These are phyloP conservation scores for Accipiter virgatus DNA, from an alignment of 2,113 vertebrate genomes.

Conservation along the genomic window DNA sequence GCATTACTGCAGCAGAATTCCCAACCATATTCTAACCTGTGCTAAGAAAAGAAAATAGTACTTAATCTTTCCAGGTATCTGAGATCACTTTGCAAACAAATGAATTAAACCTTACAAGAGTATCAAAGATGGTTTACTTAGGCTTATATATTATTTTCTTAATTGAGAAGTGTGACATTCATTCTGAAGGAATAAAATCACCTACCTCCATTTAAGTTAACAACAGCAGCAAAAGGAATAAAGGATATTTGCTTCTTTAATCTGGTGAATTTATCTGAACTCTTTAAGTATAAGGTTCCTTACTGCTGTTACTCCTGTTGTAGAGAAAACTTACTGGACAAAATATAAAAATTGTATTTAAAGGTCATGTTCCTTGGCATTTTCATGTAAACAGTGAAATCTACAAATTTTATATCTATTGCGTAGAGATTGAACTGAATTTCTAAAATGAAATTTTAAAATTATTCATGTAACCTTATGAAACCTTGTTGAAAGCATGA, in stretches of 20 bases:
- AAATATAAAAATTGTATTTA: background rate
- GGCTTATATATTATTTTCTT: background rate
- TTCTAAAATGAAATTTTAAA: background rate
- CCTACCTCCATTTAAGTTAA: background rate
- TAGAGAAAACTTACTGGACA: background rate
- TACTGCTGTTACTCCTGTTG: background rate
- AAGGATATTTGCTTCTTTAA: background rate
- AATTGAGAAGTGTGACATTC: background rate
- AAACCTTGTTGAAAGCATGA: constrained; percentile 1
- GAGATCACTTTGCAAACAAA: constrained; percentile 1
- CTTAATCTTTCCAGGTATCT: background rate
- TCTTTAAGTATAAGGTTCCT: background rate
- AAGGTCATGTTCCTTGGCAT: background rate
- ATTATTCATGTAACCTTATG: background rate
- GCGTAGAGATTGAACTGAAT: background rate
- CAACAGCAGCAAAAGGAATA: background rate
- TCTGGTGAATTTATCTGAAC: background rate
- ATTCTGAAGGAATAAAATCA: background rate
- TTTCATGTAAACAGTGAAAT: background rate
- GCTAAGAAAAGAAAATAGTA: background rate
- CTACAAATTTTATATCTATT: background rate
- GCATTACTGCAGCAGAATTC: background rate
- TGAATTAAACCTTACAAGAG: background rate
- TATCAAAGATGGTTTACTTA: background rate
- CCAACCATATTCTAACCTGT: background rate